These are phyloP conservation scores for Incurvaria masculella DNA, from an alignment of 2,888 invertebrate species.

Conservation along the genomic window DNA sequence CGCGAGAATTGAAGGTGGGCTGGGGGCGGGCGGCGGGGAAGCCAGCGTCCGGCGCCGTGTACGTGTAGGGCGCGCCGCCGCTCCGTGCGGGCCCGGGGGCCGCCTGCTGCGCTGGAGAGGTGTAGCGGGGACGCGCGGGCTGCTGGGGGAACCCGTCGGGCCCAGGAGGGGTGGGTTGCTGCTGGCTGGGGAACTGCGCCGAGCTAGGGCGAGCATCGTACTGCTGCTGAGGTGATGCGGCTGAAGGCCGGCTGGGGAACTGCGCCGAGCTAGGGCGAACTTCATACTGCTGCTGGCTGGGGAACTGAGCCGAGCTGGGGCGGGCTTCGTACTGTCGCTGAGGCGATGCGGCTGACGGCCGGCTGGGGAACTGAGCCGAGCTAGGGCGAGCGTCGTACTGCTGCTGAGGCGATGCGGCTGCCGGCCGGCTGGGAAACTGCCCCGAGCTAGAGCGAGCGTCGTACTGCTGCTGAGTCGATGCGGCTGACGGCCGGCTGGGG, in stretches of 20 bases:
- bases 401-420: background rate
- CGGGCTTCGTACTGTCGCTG: no score
- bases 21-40: slow-evolving; percentile 42
- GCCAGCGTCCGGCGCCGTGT: background rate
- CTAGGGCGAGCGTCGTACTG: no score
- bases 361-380: slow-evolving; percentile 1
- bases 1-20: slow-evolving; percentile 41
- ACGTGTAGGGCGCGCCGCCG: background rate
- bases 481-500: slow-evolving; percentile 14
- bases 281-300: slow-evolving; percentile 22
- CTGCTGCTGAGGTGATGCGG: background rate
- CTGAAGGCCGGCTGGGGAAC: slow-evolving; percentile 5
- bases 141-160: slow-evolving; percentile 14
- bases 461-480: slow-evolving; percentile 16
- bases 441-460: no score
- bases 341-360: slow-evolving; percentile 5
- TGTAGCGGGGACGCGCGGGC: slow-evolving; percentile 20
- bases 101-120: no score
- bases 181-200: slow-evolving; percentile 2
- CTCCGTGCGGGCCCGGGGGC: background rate
- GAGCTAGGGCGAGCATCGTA: no score
- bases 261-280: no score
- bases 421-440: background rate
- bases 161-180: background rate
- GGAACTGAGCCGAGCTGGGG: slow-evolving; percentile 8